Conservation (phyloP, 1,140 invertebrate species). For the Sycophila sp. region DNA sequence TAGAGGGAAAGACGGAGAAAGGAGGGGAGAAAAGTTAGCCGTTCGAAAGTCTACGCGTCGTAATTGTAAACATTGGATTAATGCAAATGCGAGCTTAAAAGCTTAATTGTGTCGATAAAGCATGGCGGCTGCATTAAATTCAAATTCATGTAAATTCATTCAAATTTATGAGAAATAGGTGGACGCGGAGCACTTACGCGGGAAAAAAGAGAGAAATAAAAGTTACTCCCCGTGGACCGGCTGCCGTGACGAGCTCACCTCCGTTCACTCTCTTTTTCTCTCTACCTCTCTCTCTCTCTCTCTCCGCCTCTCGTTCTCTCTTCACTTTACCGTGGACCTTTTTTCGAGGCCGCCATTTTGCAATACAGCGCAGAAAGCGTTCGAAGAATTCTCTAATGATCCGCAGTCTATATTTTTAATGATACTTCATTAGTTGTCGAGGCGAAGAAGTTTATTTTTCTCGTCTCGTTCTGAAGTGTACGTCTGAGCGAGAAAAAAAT, state of each 20-base stretch:
- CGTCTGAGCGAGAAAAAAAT: background rate
- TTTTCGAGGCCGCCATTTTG: slow-evolving; percentile 64
- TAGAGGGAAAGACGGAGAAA: slow-evolving; percentile 31
- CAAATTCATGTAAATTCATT: slow-evolving; percentile 70
- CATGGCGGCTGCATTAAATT: slow-evolving; percentile 66
- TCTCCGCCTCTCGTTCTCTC: slow-evolving; percentile 7
- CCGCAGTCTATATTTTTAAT: slow-evolving; percentile 35
- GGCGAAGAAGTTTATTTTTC: slow-evolving; percentile 31
- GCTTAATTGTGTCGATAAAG: slow-evolving; percentile 69
- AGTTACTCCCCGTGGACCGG: slow-evolving; percentile 65
- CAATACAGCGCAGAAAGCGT: slow-evolving; percentile 47
- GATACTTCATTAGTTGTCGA: slow-evolving; percentile 36
- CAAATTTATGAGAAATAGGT: slow-evolving; percentile 69
- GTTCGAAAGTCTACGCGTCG: slow-evolving; percentile 43
- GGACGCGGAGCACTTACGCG: slow-evolving; percentile 63
- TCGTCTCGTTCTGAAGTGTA: no score
- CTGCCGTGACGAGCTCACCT: slow-evolving; percentile 56
- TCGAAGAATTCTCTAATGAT: slow-evolving; percentile 40
- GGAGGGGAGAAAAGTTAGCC: slow-evolving; percentile 38
- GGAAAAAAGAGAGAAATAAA: slow-evolving; percentile 63
- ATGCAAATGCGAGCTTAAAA: slow-evolving; percentile 69
- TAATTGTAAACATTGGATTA: slow-evolving; percentile 70
- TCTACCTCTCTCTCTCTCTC: slow-evolving; percentile 16
- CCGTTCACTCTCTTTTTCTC: background rate
- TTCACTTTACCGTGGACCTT: slow-evolving; percentile 33